Conservation (phyloP, 2,797 vertebrate species). For the Chloroceryle inda region DNA sequence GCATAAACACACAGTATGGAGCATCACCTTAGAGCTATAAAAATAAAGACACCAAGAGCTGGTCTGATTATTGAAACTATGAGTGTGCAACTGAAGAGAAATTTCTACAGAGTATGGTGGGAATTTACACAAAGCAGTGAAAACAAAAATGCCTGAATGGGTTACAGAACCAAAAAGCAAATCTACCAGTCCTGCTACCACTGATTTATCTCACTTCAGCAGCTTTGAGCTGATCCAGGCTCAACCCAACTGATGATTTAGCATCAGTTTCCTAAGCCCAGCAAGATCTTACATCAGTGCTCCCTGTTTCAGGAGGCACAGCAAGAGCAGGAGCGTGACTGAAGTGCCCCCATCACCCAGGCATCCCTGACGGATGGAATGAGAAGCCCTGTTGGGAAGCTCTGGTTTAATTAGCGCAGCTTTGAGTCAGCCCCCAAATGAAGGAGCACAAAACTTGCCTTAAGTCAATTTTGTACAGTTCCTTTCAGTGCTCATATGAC, state of each 20-base stretch:
- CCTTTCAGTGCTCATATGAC: accelerated
- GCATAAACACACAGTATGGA: not conserved
- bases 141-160: not conserved
- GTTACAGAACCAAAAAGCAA: not conserved
- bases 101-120: not conserved
- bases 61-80: not conserved
- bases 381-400: not conserved
- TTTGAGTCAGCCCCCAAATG: not conserved
- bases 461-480: not conserved
- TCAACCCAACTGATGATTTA: not conserved
- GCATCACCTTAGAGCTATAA: not conserved
- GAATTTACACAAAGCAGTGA: not conserved
- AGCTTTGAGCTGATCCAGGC: not conserved
- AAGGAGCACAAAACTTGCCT: not conserved
- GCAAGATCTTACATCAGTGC: not conserved
- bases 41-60: not conserved
- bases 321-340: accelerated
- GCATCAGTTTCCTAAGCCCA: not conserved
- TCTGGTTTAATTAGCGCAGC: not conserved
- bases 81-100: not conserved
- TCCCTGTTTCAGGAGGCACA: not conserved
- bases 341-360: not conserved
- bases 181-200: not conserved
- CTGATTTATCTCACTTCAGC: not conserved
- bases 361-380: not conserved